Evolutionary conservation across 2,888 invertebrate genomes (phyloP).

Genomic region (Andrena dorsata): DNA sequence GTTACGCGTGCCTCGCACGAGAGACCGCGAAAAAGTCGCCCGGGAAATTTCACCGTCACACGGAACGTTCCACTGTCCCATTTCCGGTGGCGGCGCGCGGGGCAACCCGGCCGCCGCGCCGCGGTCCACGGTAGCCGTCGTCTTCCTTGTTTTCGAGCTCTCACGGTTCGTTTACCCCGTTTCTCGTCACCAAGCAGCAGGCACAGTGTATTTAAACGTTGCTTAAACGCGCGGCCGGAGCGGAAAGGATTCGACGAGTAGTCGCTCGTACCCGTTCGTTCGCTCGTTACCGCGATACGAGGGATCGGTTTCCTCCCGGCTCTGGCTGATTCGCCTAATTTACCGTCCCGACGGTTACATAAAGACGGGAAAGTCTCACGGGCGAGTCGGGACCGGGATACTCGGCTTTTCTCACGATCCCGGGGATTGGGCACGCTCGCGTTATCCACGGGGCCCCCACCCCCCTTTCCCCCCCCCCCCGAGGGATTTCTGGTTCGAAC

Average conservation of each 20-base stretch:
- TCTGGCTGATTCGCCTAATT: slow-evolving; percentile 56
- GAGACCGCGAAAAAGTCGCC: slow-evolving; percentile 19
- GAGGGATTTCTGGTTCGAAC: slow-evolving; percentile 33
- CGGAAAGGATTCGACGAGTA: slow-evolving; percentile 28
- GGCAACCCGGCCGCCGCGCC: background rate
- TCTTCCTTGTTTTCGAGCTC: slow-evolving; percentile 26
- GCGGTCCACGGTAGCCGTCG: background rate
- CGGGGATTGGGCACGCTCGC: slow-evolving; percentile 18
- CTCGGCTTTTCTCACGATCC: slow-evolving; percentile 56
- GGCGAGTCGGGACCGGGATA: slow-evolving; percentile 23
- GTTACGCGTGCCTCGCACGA: slow-evolving; percentile 20
- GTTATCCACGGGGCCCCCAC: slow-evolving; percentile 20
- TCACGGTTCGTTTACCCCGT: slow-evolving; percentile 54
- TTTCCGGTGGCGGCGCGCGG: slow-evolving; percentile 19
- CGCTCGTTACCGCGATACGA: slow-evolving; percentile 41
- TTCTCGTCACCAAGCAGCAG: slow-evolving; percentile 56
- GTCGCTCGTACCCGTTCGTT: slow-evolving; percentile 32
- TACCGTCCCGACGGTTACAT: slow-evolving; percentile 27
- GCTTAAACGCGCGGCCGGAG: slow-evolving; percentile 38
- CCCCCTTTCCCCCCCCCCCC: background rate
- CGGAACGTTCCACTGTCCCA: slow-evolving; percentile 34
- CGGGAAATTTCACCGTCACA: slow-evolving; percentile 17
- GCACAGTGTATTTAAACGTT: slow-evolving; percentile 53
- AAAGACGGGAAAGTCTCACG: slow-evolving; percentile 42
- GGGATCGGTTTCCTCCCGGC: slow-evolving; percentile 35